A percentile compares a stretch with the other conserved stretches of the same genome.
These are phyloP conservation scores for Furcifer pardalis DNA, from an alignment of 2,797 vertebrate species.

Conservation along the genomic window DNA sequence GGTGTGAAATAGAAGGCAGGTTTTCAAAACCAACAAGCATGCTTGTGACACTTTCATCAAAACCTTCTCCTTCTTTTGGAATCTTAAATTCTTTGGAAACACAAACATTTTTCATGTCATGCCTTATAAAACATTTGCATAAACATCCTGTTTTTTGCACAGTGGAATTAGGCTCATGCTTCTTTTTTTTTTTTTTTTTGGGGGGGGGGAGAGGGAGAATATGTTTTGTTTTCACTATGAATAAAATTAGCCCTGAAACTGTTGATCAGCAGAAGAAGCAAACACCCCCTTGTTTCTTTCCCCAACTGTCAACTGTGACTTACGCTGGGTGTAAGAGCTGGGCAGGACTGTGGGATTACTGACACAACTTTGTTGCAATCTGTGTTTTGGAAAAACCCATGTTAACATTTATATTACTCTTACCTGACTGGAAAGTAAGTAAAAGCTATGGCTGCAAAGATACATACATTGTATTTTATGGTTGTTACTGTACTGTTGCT, in stretches of 20 bases:
- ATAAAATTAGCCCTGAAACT: background rate
- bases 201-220: background rate
- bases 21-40: background rate
- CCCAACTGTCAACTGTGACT: conserved; percentile 43
- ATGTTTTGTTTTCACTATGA: background rate
- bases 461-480: too few relatives aligned
- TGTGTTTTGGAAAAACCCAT: background rate
- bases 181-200: too few relatives aligned
- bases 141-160: background rate
- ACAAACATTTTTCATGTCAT: background rate
- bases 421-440: background rate
- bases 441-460: background rate
- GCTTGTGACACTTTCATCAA: background rate
- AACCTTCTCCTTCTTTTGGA: background rate
- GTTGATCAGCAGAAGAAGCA: background rate
- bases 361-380: conserved; percentile 16
- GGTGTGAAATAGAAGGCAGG: background rate
- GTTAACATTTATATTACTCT: background rate
- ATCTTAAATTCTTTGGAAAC: background rate
- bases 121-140: background rate
- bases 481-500: too few relatives aligned
- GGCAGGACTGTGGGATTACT: background rate
- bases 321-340: background rate
- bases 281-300: background rate
- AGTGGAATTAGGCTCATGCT: background rate